Evolutionary conservation across 2,797 vertebrate species (phyloP).

Genomic region (Sebastes paucispinis): DNA sequence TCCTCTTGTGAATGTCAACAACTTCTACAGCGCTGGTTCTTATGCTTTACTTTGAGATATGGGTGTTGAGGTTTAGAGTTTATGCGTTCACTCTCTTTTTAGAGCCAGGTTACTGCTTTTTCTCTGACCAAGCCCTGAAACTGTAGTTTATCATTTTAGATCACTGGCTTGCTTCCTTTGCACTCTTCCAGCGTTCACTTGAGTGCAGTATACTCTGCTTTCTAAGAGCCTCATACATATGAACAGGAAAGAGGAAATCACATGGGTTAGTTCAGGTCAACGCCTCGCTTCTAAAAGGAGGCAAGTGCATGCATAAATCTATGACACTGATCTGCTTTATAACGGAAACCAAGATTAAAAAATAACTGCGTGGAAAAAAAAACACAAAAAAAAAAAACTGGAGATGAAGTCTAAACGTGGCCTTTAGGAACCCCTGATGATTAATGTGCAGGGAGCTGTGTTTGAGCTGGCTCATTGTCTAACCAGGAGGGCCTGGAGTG

Average conservation of each 20-base stretch:
- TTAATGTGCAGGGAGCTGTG: conserved; percentile 67
- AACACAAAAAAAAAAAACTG: background rate
- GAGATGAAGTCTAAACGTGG: conserved; percentile 25
- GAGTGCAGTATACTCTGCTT: background rate
- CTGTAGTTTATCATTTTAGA: background rate
- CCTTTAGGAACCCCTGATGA: conserved; percentile 56
- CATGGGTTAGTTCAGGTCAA: conserved; percentile 44
- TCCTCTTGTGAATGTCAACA: background rate
- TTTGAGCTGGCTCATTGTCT: conserved; percentile 71
- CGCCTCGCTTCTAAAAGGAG: conserved; percentile 3
- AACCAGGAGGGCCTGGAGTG: conserved; percentile 59
- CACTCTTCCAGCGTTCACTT: background rate
- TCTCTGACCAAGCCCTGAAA: background rate
- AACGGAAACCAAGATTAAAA: background rate
- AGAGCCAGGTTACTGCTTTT: background rate
- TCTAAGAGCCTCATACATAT: conserved; percentile 41
- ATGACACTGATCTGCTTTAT: background rate
- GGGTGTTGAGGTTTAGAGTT: background rate
- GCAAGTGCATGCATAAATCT: conserved; percentile 4
- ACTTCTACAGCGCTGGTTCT: background rate
- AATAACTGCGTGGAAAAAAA: background rate
- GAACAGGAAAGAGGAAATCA: conserved; percentile 67
- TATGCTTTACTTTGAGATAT: background rate
- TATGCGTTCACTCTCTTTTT: background rate
- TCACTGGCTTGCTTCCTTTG: conserved; percentile 19